Base-by-base conservation (phyloP, 2,888 invertebrate genomes). In the Conomelus anceps region DNA sequence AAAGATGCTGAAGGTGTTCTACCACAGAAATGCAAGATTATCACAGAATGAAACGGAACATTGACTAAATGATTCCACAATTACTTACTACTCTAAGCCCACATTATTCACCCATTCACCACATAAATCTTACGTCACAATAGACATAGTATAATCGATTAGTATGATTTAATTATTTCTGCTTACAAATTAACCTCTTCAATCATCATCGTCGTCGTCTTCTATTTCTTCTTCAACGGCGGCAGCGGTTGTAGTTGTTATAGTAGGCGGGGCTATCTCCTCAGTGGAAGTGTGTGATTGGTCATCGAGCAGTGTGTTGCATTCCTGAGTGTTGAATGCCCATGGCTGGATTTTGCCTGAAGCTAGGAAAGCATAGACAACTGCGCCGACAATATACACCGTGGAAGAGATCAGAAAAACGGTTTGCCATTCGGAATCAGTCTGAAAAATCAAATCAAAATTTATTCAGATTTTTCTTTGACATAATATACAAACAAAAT, bases 371-470 rank as follows among this genome's bases (percentile, higher is more conserved):
- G 96, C 97, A 93, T 98, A 98, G 11, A 98, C 93, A 85, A 97
- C 93, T 24, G 97, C 97, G 0, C 98, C 98, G n/a, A 96, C 91
- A 0, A 97, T 93, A 92, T 98, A 98, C 92, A 98, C 95, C 89
- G 94, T 95, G 91, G 97, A 96, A 0, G 98, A 96, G 92, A 98
- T 96, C 93, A 97, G 97, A 93, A 98, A 98, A 11, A 98, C 97
- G 34, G 95, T 94, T 91, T 96, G 95, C 98, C 98, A 98, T 93
- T 98, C 96, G 22, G 95, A 95, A 22, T 95, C 94, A 3, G 95
- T 95, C 96, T 97, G 94, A 85, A 94, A 94, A 90, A 90, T 23
- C 23, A 89, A 23, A 22, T 85, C 6, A 23, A 9, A 17, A 9
- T 17, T 34, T 6, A 34, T 9, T 34, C 1, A 13, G 11, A 6